These are phyloP conservation scores for Myotis davidii DNA, from an alignment of 2,113 vertebrate species.

Conservation along the genomic window DNA sequence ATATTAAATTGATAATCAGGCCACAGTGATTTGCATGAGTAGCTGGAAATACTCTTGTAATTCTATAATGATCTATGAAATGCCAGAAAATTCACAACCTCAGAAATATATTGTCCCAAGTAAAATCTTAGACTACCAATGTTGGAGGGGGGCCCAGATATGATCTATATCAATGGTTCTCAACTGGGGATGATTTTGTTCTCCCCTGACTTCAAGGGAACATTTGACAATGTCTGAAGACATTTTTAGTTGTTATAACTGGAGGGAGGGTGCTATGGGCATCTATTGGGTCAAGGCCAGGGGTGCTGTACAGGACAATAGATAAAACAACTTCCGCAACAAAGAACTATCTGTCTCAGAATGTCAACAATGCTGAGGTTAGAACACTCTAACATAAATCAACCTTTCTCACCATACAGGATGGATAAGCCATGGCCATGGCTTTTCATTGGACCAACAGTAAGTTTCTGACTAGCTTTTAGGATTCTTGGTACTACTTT, in stretches of 20 bases:
- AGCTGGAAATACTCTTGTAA: slow-evolving; percentile 49
- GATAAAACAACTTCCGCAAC: rapidly evolving
- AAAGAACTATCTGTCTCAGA: background rate
- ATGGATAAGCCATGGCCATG: background rate
- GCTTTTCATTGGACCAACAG: background rate
- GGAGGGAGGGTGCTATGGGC: no score
- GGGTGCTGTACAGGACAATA: background rate
- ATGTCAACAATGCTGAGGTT: background rate
- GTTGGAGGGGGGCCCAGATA: background rate
- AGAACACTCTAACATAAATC: background rate
- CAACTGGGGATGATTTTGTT: background rate
- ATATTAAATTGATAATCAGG: slow-evolving; percentile 76
- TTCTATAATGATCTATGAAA: slow-evolving; percentile 46
- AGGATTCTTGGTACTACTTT: background rate
- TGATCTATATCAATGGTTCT: background rate
- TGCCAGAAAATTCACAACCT: slow-evolving; percentile 34
- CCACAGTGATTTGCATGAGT: slow-evolving; percentile 54
- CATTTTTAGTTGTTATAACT: background rate
- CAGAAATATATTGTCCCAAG: background rate
- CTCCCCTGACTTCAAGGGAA: rapidly evolving
- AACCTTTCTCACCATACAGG: background rate
- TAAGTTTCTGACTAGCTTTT: background rate
- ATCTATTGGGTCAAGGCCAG: rapidly evolving
- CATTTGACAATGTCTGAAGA: background rate
- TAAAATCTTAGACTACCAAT: background rate